Evolutionary conservation across 2,113 vertebrate genomes (phyloP).

Genomic region (Pitta sordida): DNA sequence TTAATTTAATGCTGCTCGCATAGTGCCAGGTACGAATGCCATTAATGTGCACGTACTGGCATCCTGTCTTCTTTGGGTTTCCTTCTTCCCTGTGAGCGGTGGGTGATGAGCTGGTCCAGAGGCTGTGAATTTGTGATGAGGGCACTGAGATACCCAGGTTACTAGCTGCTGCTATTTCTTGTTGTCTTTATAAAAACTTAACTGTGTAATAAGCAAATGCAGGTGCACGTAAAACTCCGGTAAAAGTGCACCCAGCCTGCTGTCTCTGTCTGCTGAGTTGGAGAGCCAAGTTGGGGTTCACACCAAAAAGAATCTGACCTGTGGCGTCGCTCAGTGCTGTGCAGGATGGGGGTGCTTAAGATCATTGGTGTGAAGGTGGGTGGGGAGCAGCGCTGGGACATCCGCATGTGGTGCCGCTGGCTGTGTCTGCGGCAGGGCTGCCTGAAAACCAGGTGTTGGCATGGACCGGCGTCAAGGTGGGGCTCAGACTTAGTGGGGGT

Average conservation of each 20-base stretch:
- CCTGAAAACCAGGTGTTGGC: not conserved
- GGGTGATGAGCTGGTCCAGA: not conserved
- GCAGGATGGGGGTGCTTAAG: accelerated
- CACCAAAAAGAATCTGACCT: not conserved
- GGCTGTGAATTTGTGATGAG: not conserved
- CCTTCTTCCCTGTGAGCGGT: not conserved
- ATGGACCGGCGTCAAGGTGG: accelerated
- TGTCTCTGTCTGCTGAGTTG: not conserved
- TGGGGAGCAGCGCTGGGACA: accelerated
- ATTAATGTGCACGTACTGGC: accelerated
- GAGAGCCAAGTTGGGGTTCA: not conserved
- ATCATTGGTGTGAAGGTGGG: not conserved
- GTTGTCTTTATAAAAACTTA: not conserved
- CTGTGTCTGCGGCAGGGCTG: accelerated
- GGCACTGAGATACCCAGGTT: not conserved
- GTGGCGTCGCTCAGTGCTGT: too few relatives aligned
- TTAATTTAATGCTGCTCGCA: not conserved
- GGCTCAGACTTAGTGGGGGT: not conserved
- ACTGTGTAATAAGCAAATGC: not conserved
- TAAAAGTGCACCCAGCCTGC: not conserved
- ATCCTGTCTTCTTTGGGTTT: not conserved
- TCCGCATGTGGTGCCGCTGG: not conserved
- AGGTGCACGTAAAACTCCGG: not conserved
- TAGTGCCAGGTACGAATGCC: not conserved
- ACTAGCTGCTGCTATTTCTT: not conserved